Base-by-base conservation (phyloP, 2,797 vertebrate species). In the Alectoris magna region DNA sequence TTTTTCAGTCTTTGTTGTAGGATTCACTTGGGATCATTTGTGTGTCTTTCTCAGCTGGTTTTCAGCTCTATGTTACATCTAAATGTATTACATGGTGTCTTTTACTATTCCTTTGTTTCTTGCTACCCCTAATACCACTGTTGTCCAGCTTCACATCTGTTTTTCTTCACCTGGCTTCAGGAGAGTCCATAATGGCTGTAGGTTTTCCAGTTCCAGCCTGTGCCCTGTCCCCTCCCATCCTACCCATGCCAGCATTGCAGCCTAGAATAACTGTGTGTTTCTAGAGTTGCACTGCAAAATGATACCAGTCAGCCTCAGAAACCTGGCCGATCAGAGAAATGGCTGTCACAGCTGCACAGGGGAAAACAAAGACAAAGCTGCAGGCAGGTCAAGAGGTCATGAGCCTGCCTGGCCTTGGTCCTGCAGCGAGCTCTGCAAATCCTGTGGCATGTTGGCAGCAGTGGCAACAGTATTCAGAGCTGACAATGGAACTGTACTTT, bases 321-420 rank as follows among this genome's bases (percentile, higher is more conserved):
- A 59, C 13, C 11, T 19, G 43, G 13, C 53, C 17, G 39, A 2
- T 39, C 16, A 2, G 10, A 53, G 68, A 55, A 43, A 44, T 18
- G 38, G 51, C 36, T 60, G 39, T 60, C 46, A 27, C 43, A 73
- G 29, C n/a, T 53, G 41, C 41, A 29, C 29, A 3, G 4, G 0
- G 4, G 14, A 31, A 71, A 86, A 41, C n/a, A 55, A 55, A 55
- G 29, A 55, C 17, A 56, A 56, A 56, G 21, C 34, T 66, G 34
- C 16, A 49, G 71, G 63, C 68, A 53, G 49, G 36, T 53, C 14
- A 14, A 11, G 36, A 70, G 21, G 29, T 13, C 27, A 27, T 19
- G 5, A 53, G 26, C 34, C 23, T 44, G 39, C 19, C 0, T 1
- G 67, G 22, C 49, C 29, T 72, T 55, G 1, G 0, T 31, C 31